Base-by-base conservation (phyloP, 1,140 invertebrate species). In the Asbolus verrucosus region DNA sequence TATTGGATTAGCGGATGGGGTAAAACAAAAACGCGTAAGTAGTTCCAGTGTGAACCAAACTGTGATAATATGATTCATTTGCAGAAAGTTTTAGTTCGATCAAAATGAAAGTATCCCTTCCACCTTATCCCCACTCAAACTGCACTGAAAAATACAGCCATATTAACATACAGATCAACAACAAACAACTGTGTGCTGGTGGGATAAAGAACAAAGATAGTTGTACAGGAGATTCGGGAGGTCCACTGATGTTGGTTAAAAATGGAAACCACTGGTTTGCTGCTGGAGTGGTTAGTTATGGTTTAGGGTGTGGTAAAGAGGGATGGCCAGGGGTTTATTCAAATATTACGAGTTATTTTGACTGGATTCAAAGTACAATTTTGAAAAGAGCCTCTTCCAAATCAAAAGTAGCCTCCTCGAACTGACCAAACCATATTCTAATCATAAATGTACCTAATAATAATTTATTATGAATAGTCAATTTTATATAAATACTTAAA, bases 271-370 rank as follows among this genome's bases (percentile, higher is more conserved):
- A 43, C 0, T 78, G 77, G 73, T 80, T 72, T 61, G 76, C 76
- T 30, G 74, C 76, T n/a, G 88, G 88, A 4, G 79, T 90, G 2
- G 87, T 89, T 3, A 89, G 87, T 73, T 89, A 86, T 77, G 88
- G 89, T 4, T 81, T 84, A 0, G 81, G 80, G 0, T 90, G 89
- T 75, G 88, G 86, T 0, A 69, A 79, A 1, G 76, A 82, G 21
- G 83, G 83, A 54, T 79, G 84, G 11, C 87, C 88, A 0, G 87
- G 86, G 1, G 84, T 90, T 3, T 90, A 90, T 72, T 88, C 87
- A 1, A 85, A 84, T 71, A 84, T 89, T 3, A 81, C 78, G 41
- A 75, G 81, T 46, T 89, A 88, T 69, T 60, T 84, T 8, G 73
- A 82, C 1, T 89, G 87, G 87, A 87, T 88, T 60, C 54, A 75